phyloP scores from a whole-genome alignment of 2,113 vertebrate species.

The Ascaphus truei region DNA sequence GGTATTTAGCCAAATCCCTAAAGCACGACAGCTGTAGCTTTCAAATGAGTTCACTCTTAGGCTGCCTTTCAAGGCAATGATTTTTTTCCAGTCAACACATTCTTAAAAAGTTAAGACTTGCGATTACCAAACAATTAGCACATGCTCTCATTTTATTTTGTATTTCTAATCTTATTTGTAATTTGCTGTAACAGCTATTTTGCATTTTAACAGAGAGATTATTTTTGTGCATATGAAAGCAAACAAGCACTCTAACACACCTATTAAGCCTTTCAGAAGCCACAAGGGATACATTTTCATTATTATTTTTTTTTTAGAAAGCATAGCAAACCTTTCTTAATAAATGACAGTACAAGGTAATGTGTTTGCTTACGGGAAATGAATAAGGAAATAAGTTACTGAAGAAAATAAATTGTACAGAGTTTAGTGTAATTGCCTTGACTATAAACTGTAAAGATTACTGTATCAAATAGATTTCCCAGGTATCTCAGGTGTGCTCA shows the following conservation, averaged over 20 bases:
- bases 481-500: no score
- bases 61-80: conserved; percentile 31
- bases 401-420: neutral
- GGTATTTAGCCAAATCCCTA: conserved; percentile 72
- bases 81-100: conserved; percentile 42
- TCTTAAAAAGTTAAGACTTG: conserved; percentile 41
- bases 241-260: no score
- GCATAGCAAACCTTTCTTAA: neutral
- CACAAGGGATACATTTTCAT: neutral
- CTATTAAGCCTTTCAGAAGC: neutral
- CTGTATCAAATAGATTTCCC: no score
- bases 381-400: neutral
- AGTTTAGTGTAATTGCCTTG: conserved; percentile 11
- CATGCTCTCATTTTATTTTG: neutral
- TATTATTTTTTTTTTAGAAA: neutral
- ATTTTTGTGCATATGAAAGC: neutral
- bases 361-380: neutral
- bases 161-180: neutral
- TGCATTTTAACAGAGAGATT: neutral
- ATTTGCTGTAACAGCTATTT: neutral
- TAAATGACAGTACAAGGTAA: conserved; percentile 14
- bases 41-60: conserved; percentile 54
- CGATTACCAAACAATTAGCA: conserved; percentile 17
- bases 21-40: conserved; percentile 66
- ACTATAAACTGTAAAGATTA: neutral